These are phyloP conservation scores for Ricordea florida DNA, from an alignment of 92 coral and sea anemone genomes.

Conservation along the genomic window DNA sequence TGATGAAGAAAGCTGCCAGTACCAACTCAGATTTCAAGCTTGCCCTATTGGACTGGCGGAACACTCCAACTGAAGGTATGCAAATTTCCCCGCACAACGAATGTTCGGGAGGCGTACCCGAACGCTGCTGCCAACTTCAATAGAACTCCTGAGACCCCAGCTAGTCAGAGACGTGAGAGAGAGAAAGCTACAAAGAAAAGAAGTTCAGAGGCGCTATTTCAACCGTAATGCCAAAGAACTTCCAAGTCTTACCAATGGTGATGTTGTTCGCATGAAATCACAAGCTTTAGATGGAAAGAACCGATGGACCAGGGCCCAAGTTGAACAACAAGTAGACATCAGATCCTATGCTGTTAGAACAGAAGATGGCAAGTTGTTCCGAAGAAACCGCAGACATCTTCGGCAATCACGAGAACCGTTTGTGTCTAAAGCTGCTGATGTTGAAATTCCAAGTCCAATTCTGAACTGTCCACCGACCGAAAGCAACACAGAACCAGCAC, in stretches of 20 bases:
- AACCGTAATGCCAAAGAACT: not conserved
- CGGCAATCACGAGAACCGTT: no score
- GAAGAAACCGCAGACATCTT: no score
- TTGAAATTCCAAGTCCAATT: not conserved
- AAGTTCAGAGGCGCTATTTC: constrained; percentile 8
- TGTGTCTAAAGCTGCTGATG: not conserved
- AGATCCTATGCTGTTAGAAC: no score
- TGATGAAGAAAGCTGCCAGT: constrained; percentile 3
- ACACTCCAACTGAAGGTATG: constrained; percentile 21
- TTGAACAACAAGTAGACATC: no score
- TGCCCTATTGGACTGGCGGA: constrained; percentile 14
- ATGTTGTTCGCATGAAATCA: not conserved
- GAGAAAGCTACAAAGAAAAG: constrained; percentile 1
- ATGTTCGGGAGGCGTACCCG: constrained; percentile 32
- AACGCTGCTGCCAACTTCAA: constrained; percentile 17
- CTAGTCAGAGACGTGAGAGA: constrained; percentile 2
- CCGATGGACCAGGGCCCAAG: no score
- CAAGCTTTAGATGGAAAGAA: not conserved
- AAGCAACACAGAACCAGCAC: no score
- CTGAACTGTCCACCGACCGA: not conserved
- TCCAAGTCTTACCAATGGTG: no score
- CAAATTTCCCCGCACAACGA: constrained; percentile 16
- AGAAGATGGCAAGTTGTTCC: no score
- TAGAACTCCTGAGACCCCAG: constrained; percentile 29
- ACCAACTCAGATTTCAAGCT: constrained; percentile 19